Percentiles rank a stretch among this genome's conserved stretches.
phyloP scores from a whole-genome alignment of 2,797 vertebrate genomes.

The Poecilia gillii region DNA sequence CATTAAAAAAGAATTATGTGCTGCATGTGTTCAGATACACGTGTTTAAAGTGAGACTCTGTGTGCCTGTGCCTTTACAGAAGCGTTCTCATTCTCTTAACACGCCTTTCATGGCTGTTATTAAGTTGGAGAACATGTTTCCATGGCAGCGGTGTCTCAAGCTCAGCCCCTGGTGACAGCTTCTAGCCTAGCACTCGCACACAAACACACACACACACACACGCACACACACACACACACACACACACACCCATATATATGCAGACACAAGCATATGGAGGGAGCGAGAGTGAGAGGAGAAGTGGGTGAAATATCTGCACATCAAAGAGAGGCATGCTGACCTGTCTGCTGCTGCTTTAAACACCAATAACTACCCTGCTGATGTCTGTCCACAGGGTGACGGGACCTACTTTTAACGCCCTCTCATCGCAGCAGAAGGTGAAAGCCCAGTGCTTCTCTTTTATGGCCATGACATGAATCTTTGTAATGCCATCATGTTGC shows the following conservation, averaged over 20 bases:
- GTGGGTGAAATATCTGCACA: conserved; percentile 71
- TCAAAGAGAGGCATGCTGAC: conserved; percentile 65
- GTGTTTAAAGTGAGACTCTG: conserved; percentile 31
- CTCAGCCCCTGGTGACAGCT: conserved; percentile 69
- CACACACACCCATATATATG: not conserved
- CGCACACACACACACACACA: not conserved
- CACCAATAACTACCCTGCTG: conserved; percentile 56
- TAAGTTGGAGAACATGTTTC: conserved; percentile 73
- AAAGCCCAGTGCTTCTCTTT: conserved; percentile 19
- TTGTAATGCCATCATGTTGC: conserved; percentile 3
- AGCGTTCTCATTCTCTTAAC: conserved; percentile 65
- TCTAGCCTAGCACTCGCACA: conserved; percentile 17
- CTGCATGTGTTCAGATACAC: not conserved
- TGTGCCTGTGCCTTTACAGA: conserved; percentile 49
- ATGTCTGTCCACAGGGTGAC: conserved; percentile 47
- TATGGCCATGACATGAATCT: conserved; percentile 16
- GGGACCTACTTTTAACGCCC: conserved; percentile 48
- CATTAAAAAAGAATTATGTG: not conserved
- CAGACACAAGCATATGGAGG: conserved; percentile 12
- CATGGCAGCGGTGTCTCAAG: conserved; percentile 75
- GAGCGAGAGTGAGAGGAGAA: not conserved
- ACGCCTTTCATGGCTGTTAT: conserved; percentile 75
- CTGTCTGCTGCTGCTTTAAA: conserved; percentile 61
- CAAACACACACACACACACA: not conserved
- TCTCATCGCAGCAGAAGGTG: conserved; percentile 41